A percentile compares a stretch with the other conserved stretches of the same genome.
phyloP scores from a whole-genome alignment of 1,140 invertebrate species.

The Pseudomyrmex cubaensis region DNA sequence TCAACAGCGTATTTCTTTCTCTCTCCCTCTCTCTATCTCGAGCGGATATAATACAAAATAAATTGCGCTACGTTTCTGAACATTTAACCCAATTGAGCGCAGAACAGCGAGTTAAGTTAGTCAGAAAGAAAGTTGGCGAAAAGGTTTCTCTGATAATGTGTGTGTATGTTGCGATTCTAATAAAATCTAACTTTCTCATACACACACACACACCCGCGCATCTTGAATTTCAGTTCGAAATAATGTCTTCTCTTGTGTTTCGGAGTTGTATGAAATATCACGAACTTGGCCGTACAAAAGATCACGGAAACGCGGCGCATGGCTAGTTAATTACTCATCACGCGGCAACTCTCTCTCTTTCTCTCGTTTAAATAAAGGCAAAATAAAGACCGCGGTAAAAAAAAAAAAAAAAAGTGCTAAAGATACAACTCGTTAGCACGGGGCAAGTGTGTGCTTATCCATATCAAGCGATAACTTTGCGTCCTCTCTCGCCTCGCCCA shows the following conservation, averaged over 20 bases:
- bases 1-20: neutral
- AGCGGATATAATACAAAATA: neutral
- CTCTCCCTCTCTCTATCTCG: too few species aligned
- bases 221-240: neutral
- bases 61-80: neutral
- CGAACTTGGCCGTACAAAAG: neutral
- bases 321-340: neutral
- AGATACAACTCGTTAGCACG: slow-evolving; percentile 43
- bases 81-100: neutral
- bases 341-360: slow-evolving; percentile 4
- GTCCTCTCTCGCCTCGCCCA: neutral
- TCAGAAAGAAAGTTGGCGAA: neutral
- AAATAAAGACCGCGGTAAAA: slow-evolving; percentile 35
- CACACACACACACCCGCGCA: too few species aligned
- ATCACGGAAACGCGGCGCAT: neutral
- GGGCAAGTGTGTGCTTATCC: slow-evolving; percentile 48
- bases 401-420: slow-evolving; percentile 35
- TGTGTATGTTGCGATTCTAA: too few species aligned
- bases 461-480: slow-evolving; percentile 37
- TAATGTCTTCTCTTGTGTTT: neutral
- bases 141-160: neutral
- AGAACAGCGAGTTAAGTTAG: neutral
- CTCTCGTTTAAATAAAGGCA: slow-evolving; percentile 27
- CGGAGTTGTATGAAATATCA: neutral
- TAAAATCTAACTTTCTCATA: neutral